A percentile compares a stretch with the other conserved stretches of the same genome.
Evolutionary conservation across 2,888 invertebrate species (phyloP).

Genomic region (Mythimna loreyi): DNA sequence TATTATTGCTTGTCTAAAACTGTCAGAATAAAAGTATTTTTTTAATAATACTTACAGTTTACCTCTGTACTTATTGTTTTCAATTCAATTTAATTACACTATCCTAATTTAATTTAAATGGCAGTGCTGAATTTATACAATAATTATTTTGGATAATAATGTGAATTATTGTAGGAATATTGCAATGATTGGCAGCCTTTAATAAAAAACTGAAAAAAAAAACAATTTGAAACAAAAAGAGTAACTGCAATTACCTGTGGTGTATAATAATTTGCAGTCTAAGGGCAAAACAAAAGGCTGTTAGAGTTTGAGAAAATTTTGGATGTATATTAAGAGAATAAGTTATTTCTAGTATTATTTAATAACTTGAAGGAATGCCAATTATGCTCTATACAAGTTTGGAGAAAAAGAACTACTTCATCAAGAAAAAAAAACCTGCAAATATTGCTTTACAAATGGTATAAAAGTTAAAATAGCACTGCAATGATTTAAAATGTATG

Average conservation of each 20-base stretch:
- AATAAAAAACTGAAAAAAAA: not conserved
- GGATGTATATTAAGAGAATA: constrained; percentile 11
- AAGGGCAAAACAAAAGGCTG: not conserved
- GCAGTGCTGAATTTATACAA: constrained; percentile 2
- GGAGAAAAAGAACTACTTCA: constrained; percentile 3
- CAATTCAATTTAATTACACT: constrained; percentile 14
- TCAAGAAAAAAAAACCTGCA: constrained; percentile 20
- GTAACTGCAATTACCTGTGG: not conserved
- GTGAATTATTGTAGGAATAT: no score
- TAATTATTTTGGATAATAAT: not conserved
- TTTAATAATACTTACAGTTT: constrained; percentile 11
- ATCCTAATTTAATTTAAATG: constrained; percentile 1
- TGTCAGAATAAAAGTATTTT: constrained; percentile 3
- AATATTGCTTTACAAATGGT: constrained; percentile 25
- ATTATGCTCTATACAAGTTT: not conserved
- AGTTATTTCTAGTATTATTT: constrained; percentile 1
- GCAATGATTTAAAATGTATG: constrained; percentile 3
- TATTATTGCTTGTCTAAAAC: constrained; percentile 34
- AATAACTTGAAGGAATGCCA: constrained; percentile 6
- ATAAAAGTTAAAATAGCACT: constrained; percentile 45
- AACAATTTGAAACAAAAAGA: no score
- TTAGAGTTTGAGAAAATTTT: constrained; percentile 8
- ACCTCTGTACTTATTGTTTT: constrained; percentile 21
- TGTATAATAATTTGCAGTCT: not conserved
- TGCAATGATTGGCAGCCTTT: not conserved